These are phyloP conservation scores for Chionis minor DNA, from an alignment of 2,113 vertebrate genomes.

Conservation along the genomic window DNA sequence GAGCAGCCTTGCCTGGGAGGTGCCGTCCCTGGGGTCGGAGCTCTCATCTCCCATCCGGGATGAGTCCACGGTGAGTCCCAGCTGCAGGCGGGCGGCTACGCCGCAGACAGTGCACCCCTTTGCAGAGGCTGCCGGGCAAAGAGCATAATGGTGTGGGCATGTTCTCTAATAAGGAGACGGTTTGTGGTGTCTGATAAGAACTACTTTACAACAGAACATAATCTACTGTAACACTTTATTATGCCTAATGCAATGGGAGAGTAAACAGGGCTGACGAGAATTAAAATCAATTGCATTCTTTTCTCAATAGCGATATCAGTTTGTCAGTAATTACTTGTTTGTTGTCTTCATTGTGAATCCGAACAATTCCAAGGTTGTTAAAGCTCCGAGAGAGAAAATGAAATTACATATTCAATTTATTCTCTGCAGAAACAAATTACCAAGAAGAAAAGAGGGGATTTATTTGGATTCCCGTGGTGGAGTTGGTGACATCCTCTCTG, in stretches of 20 bases:
- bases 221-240: conserved; percentile 66
- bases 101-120: not conserved
- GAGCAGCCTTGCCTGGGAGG: not conserved
- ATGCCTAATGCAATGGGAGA: conserved; percentile 62
- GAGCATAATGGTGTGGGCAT: not conserved
- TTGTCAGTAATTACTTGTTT: conserved; percentile 71
- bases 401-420: conserved; percentile 75
- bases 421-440: conserved; percentile 62
- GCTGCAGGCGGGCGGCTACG: no score
- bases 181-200: conserved; percentile 17
- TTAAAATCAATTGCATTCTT: conserved; percentile 68
- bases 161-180: not conserved
- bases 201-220: conserved; percentile 7
- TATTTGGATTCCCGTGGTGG: conserved; percentile 3
- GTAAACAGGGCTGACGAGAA: conserved; percentile 65
- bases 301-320: conserved; percentile 60
- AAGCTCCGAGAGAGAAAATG: conserved; percentile 67
- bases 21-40: not conserved
- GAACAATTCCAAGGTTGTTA: conserved; percentile 72
- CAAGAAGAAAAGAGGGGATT: conserved; percentile 44
- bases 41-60: fast-evolving
- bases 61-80: not conserved
- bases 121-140: not conserved
- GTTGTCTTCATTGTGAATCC: conserved; percentile 71
- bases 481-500: not conserved